phyloP scores from a whole-genome alignment of 2,113 vertebrate species.

The Triplophysa siluroides region DNA sequence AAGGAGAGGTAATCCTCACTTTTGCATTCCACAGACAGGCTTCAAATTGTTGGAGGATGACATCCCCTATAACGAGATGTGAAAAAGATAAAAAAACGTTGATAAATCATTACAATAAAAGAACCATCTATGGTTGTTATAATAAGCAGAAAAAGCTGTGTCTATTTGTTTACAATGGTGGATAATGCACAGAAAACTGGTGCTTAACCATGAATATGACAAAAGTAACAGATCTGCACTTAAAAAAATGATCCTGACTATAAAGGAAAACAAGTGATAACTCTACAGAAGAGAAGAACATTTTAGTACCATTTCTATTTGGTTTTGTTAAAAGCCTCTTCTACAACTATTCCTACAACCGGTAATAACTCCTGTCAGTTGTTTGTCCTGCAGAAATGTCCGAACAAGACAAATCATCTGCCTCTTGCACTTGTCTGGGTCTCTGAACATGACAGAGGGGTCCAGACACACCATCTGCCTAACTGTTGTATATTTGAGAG shows the following conservation, averaged over 20 bases:
- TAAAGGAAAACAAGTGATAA: conserved; percentile 3
- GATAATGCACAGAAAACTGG: background rate
- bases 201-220: background rate
- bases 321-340: conserved; percentile 30
- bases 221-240: conserved; percentile 34
- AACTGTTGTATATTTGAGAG: conserved; percentile 41
- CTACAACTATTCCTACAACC: conserved; percentile 38
- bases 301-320: background rate
- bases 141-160: too few relatives aligned
- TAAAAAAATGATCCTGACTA: background rate
- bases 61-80: too few relatives aligned
- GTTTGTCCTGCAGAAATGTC: conserved; percentile 41
- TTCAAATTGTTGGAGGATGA: too few relatives aligned
- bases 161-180: background rate
- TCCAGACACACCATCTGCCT: conserved; percentile 44
- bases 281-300: background rate
- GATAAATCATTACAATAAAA: too few relatives aligned
- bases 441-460: conserved; percentile 37
- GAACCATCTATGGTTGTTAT: too few relatives aligned
- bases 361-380: conserved; percentile 48
- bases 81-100: too few relatives aligned
- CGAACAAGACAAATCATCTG: conserved; percentile 42
- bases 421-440: conserved; percentile 26
- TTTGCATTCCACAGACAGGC: too few relatives aligned
- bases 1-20: too few relatives aligned